These are phyloP conservation scores for Corythaeola cristata DNA, from an alignment of 2,113 vertebrate species.

Conservation along the genomic window DNA sequence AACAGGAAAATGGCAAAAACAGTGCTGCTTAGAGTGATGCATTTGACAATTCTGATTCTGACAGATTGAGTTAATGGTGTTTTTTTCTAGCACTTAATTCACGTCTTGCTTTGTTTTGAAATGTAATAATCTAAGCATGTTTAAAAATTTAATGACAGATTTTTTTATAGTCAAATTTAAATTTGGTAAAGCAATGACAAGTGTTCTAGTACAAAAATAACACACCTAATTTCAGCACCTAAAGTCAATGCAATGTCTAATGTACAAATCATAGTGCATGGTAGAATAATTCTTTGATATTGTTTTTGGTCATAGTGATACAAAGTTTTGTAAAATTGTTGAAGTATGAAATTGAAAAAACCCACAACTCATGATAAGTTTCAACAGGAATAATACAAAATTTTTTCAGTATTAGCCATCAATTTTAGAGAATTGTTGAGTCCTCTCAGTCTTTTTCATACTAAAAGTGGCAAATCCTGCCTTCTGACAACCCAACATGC, in stretches of 20 bases:
- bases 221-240: neutral
- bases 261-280: neutral
- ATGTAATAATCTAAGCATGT: slow-evolving; percentile 5
- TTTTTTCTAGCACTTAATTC: neutral
- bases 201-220: slow-evolving; percentile 1
- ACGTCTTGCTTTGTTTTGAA: slow-evolving; percentile 21
- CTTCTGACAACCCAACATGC: neutral
- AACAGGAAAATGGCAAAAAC: neutral
- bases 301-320: neutral
- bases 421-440: neutral
- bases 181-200: slow-evolving; percentile 6
- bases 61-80: neutral
- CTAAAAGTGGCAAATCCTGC: neutral
- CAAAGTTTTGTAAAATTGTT: neutral
- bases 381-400: neutral
- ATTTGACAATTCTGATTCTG: slow-evolving; percentile 26
- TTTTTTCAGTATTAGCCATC: neutral
- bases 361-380: neutral
- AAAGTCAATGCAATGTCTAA: neutral
- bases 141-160: slow-evolving; percentile 17
- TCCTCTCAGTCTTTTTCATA: neutral
- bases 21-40: neutral
- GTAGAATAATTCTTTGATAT: neutral
- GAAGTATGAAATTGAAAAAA: neutral
- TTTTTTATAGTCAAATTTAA: slow-evolving; percentile 14